Conservation (phyloP, 2,888 invertebrate species). For the Acanthosepion lycidas region DNA sequence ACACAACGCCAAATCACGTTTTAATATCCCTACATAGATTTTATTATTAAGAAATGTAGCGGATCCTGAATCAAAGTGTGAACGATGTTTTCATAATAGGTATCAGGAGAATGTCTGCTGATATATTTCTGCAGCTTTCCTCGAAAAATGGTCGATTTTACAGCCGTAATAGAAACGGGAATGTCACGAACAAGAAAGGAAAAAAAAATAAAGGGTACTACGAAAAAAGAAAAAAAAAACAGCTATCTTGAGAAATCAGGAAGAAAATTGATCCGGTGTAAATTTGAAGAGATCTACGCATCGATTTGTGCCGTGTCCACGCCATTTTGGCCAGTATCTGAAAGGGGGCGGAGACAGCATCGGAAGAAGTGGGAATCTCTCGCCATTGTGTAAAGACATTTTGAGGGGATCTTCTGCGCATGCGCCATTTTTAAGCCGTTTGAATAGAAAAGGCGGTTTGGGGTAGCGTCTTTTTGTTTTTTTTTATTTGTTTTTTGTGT, state of each 20-base stretch:
- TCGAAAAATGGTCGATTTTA: background rate
- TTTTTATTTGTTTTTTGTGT: too few species aligned
- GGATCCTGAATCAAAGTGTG: background rate
- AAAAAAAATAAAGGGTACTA: background rate
- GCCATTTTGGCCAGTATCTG: background rate
- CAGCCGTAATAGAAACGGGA: background rate
- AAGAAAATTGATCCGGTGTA: conserved; percentile 8
- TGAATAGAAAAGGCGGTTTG: background rate
- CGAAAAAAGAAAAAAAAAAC: background rate
- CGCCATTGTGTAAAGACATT: background rate
- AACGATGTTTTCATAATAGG: background rate
- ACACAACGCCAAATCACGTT: background rate
- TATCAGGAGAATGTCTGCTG: background rate
- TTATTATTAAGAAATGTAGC: background rate
- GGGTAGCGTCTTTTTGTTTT: background rate
- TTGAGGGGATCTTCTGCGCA: background rate
- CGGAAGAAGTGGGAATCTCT: background rate
- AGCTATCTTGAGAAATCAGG: background rate
- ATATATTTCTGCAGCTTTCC: background rate
- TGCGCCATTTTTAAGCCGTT: background rate
- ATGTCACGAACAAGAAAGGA: background rate
- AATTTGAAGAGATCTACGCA: background rate
- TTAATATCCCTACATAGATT: background rate
- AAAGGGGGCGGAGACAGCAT: background rate
- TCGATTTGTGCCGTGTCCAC: conserved; percentile 7